A percentile compares a stretch with the other conserved stretches of the same genome.
Evolutionary conservation across 2,113 vertebrate genomes (phyloP).

Genomic region (Talpa occidentalis): DNA sequence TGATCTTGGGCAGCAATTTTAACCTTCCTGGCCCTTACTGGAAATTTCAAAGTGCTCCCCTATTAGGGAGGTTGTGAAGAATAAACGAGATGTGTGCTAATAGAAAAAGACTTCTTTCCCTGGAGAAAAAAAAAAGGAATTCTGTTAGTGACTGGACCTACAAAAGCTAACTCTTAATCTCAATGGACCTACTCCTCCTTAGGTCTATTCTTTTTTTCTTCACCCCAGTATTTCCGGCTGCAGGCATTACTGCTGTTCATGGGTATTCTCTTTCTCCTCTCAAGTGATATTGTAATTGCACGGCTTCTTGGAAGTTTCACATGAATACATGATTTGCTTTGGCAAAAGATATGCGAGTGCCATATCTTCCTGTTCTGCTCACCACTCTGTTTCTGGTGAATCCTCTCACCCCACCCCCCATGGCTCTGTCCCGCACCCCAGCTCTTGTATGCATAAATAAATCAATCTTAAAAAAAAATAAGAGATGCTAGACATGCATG

Average conservation of each 20-base stretch:
- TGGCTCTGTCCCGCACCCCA: too few species aligned
- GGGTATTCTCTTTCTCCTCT: neutral
- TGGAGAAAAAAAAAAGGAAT: too few species aligned
- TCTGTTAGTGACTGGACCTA: neutral
- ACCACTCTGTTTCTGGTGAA: too few species aligned
- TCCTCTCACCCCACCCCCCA: too few species aligned
- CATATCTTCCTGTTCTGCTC: too few species aligned
- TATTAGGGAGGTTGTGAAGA: neutral
- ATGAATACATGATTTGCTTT: neutral
- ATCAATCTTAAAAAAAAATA: too few species aligned
- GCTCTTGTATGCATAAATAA: too few species aligned
- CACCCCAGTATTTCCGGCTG: neutral
- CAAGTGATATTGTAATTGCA: too few species aligned
- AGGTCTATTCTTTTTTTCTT: neutral
- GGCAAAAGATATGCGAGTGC: neutral
- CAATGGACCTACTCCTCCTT: neutral
- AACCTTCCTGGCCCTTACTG: neutral
- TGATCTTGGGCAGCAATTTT: neutral
- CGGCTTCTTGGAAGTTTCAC: neutral
- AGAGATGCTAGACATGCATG: neutral
- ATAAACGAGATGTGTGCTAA: too few species aligned
- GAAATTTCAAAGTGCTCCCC: neutral
- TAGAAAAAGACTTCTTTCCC: too few species aligned
- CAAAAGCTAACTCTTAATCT: neutral
- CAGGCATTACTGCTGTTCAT: neutral